Conservation (phyloP, 1,140 invertebrate genomes). For the Lysiphlebus fabarum region DNA sequence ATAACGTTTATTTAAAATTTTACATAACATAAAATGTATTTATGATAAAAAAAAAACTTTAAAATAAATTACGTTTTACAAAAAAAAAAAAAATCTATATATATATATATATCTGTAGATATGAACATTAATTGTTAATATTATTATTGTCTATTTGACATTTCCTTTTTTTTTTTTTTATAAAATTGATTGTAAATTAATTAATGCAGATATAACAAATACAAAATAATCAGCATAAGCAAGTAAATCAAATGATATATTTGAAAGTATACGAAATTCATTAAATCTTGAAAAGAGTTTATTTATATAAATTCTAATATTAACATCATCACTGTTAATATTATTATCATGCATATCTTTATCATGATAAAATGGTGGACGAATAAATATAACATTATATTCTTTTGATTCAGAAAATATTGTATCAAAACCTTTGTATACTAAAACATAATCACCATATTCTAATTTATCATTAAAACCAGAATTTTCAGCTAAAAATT, state of each 20-base stretch:
- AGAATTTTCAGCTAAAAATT: slow-evolving; percentile 32
- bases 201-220: neutral
- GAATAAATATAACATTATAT: slow-evolving; percentile 29
- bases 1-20: too few species aligned
- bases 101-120: too few species aligned
- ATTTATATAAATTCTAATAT: neutral
- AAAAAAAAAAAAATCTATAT: too few species aligned
- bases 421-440: slow-evolving; percentile 39
- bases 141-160: too few species aligned
- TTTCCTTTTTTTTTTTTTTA: too few species aligned
- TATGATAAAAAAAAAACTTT: too few species aligned
- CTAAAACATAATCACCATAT: slow-evolving; percentile 39
- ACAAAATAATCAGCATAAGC: neutral
- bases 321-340: neutral
- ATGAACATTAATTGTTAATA: too few species aligned
- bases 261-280: neutral
- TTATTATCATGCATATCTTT: slow-evolving; percentile 5
- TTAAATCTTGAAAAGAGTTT: neutral
- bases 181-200: neutral
- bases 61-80: too few species aligned
- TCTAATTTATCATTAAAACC: slow-evolving; percentile 37
- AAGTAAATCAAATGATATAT: neutral
- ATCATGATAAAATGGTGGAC: slow-evolving; percentile 30
- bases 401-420: slow-evolving; percentile 18
- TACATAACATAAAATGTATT: too few species aligned